These are phyloP conservation scores for Leptopilina drosophilae DNA, from an alignment of 2,888 invertebrate species.

Conservation along the genomic window DNA sequence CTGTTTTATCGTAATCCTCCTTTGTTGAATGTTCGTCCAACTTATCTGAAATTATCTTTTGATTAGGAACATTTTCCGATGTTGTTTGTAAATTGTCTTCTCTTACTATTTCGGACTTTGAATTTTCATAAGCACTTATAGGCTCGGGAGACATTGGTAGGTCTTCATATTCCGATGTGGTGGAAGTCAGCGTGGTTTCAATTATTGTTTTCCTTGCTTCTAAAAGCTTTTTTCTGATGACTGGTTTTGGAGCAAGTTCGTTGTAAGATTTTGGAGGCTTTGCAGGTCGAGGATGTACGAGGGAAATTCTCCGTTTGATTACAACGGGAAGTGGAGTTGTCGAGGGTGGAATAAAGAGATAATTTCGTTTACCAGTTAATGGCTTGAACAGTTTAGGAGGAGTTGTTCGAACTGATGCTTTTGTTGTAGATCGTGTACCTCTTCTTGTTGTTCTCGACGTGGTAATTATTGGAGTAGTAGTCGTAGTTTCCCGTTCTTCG, in stretches of 20 bases:
- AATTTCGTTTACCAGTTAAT: slow-evolving; percentile 67
- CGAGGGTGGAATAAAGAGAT: slow-evolving; percentile 69
- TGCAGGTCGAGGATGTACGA: slow-evolving; percentile 70
- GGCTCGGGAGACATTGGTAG: not conserved
- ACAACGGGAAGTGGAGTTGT: slow-evolving; percentile 71
- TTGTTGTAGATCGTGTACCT: slow-evolving; percentile 46
- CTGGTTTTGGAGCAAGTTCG: slow-evolving; percentile 71
- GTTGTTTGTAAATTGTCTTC: slow-evolving; percentile 4
- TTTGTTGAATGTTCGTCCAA: not conserved
- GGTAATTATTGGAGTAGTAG: slow-evolving; percentile 58
- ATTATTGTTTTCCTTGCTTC: slow-evolving; percentile 60
- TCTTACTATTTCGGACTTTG: not conserved
- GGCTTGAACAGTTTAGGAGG: slow-evolving; percentile 70
- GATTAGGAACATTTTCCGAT: slow-evolving; percentile 4
- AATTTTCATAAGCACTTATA: slow-evolving; percentile 4
- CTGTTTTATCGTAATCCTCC: too few relatives aligned
- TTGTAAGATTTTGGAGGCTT: slow-evolving; percentile 71
- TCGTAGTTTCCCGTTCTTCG: slow-evolving; percentile 46
- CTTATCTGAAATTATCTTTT: slow-evolving; percentile 5
- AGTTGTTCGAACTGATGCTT: slow-evolving; percentile 59
- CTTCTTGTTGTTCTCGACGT: slow-evolving; percentile 41
- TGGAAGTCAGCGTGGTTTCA: slow-evolving; percentile 46
- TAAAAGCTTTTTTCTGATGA: slow-evolving; percentile 69
- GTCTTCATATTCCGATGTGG: not conserved
- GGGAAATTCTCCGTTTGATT: slow-evolving; percentile 66